These are phyloP conservation scores for Colossoma macropomum DNA, from an alignment of 2,113 vertebrate species.

Conservation along the genomic window DNA sequence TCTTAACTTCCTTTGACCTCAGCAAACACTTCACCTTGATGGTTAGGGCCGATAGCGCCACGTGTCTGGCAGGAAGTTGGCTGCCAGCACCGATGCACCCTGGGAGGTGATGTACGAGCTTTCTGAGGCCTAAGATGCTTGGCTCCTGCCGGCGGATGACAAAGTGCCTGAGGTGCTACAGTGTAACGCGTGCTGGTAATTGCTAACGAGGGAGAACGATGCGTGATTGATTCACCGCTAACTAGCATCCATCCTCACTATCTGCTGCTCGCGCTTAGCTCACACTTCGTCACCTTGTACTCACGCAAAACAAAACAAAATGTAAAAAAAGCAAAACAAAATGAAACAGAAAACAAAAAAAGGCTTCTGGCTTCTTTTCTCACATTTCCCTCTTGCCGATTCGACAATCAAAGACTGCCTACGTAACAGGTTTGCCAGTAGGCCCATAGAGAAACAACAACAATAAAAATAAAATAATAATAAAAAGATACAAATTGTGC, in stretches of 20 bases:
- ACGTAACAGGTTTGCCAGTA: constrained; percentile 36
- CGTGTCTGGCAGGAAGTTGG: constrained; percentile 35
- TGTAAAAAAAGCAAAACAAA: background rate
- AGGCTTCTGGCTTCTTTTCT: background rate
- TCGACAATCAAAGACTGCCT: constrained; percentile 24
- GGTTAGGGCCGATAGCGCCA: background rate
- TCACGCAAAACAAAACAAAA: background rate
- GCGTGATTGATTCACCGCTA: constrained; percentile 63
- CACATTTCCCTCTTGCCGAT: constrained; percentile 27
- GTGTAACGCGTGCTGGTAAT: constrained; percentile 59
- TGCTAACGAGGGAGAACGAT: constrained; percentile 55
- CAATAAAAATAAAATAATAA: background rate
- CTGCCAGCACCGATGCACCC: constrained; percentile 43
- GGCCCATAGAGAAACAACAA: constrained; percentile 26
- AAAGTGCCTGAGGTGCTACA: constrained; percentile 52
- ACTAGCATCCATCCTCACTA: constrained; percentile 56
- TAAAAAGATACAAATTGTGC: constrained; percentile 1
- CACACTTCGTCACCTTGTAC: constrained; percentile 55
- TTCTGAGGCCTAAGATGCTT: constrained; percentile 24
- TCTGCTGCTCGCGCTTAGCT: constrained; percentile 46
- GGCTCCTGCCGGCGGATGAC: constrained; percentile 51
- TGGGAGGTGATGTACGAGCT: constrained; percentile 55
- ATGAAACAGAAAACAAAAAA: background rate
- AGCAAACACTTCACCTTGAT: constrained; percentile 45
- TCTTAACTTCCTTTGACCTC: constrained; percentile 50